These are phyloP conservation scores for Epirrita christyi DNA, from an alignment of 2,888 invertebrate species.

Conservation along the genomic window DNA sequence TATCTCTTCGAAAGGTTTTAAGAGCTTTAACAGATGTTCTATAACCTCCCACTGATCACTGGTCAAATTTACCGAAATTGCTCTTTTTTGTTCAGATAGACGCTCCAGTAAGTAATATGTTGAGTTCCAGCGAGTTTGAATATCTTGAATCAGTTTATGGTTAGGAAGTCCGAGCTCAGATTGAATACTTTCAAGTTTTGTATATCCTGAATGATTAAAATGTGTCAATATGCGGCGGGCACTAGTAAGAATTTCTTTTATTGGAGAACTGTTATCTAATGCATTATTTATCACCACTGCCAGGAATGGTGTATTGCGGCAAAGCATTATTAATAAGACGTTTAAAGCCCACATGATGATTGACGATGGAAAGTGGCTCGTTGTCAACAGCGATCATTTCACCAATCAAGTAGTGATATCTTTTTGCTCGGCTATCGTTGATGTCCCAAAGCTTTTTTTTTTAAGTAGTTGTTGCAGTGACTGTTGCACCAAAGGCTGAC, in stretches of 20 bases:
- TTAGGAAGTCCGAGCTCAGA: slow-evolving; percentile 11
- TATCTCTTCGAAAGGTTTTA: not conserved
- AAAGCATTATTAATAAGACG: not conserved
- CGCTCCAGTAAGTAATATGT: not conserved
- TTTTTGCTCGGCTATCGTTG: too few species aligned
- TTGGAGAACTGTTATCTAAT: slow-evolving; percentile 6
- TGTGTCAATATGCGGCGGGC: not conserved
- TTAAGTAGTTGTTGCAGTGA: too few species aligned
- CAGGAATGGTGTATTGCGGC: not conserved
- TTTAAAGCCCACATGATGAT: not conserved
- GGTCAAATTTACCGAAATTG: not conserved
- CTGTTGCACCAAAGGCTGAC: too few species aligned
- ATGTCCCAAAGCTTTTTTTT: too few species aligned
- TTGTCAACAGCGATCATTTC: too few species aligned
- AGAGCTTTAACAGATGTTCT: not conserved
- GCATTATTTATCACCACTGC: slow-evolving; percentile 9
- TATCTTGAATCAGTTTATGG: slow-evolving; percentile 1
- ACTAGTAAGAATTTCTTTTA: not conserved
- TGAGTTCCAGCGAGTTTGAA: not conserved
- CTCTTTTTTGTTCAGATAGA: not conserved
- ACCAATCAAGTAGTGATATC: too few species aligned
- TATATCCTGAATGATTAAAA: slow-evolving; percentile 1
- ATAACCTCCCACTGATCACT: not conserved
- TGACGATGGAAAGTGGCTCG: too few species aligned
- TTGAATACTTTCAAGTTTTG: slow-evolving; percentile 10